Percentiles rank a stretch among this genome's conserved stretches.
Evolutionary conservation across 2,888 invertebrate genomes (phyloP).

Genomic region (Troilus luridus): DNA sequence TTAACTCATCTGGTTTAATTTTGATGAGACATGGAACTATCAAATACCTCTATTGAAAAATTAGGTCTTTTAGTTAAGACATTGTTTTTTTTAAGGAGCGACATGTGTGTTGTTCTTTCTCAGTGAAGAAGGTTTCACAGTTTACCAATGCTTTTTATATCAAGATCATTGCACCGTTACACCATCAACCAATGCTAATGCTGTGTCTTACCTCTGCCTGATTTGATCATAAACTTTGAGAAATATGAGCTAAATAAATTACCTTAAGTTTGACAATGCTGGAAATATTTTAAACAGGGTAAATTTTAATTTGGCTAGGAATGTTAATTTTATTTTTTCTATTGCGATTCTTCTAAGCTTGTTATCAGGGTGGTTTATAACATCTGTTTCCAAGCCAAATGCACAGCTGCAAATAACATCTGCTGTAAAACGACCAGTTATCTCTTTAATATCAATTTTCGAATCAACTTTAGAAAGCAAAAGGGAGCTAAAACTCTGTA

Average conservation of each 20-base stretch:
- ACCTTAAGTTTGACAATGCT: neutral
- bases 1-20: no score
- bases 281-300: neutral
- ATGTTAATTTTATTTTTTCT: neutral
- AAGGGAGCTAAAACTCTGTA: neutral
- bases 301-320: neutral
- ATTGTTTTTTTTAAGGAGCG: no score
- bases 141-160: no score
- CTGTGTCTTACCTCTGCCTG: no score
- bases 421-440: conserved; percentile 69
- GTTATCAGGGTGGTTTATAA: conserved; percentile 65
- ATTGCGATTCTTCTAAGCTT: conserved; percentile 68
- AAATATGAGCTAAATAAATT: neutral
- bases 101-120: no score
- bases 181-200: no score
- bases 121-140: no score
- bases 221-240: neutral
- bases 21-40: no score
- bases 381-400: conserved; percentile 70
- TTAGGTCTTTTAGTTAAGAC: no score
- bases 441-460: conserved; percentile 70
- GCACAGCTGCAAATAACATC: conserved; percentile 72
- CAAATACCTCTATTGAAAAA: no score
- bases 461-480: neutral
- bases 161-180: no score